Conservation (phyloP, 64 coral and sea anemone genomes). For the Anthopleura sola region DNA sequence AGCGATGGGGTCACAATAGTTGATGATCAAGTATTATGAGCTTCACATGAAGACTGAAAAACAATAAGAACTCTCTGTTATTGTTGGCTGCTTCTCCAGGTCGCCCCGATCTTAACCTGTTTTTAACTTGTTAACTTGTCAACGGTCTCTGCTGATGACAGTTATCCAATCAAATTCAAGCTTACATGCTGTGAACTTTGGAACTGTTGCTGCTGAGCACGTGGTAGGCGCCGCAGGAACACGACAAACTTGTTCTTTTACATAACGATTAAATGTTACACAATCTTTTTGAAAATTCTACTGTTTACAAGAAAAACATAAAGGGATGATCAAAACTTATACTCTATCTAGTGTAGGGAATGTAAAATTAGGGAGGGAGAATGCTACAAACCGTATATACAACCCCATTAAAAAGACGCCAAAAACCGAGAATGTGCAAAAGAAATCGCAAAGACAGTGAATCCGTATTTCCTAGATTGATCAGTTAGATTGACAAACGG, state of each 20-base stretch:
- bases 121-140: neutral
- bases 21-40: too few species aligned
- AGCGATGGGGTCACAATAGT: neutral
- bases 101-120: neutral
- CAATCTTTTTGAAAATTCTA: neutral
- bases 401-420: too few species aligned
- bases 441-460: too few species aligned
- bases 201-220: neutral
- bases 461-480: too few species aligned
- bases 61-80: neutral
- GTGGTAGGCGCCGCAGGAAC: neutral
- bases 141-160: neutral
- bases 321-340: too few species aligned
- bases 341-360: too few species aligned
- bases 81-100: neutral
- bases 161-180: neutral
- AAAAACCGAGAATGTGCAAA: too few species aligned
- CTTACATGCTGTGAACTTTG: neutral
- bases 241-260: neutral
- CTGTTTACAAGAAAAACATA: too few species aligned
- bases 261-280: neutral
- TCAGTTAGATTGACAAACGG: too few species aligned
- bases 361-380: too few species aligned
- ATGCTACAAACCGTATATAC: too few species aligned
- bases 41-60: neutral